Evolutionary conservation across 2,797 vertebrate species (phyloP), one percentile per base, ranked within the genome.

Genomic region (Cirrhinus mrigala): DNA sequence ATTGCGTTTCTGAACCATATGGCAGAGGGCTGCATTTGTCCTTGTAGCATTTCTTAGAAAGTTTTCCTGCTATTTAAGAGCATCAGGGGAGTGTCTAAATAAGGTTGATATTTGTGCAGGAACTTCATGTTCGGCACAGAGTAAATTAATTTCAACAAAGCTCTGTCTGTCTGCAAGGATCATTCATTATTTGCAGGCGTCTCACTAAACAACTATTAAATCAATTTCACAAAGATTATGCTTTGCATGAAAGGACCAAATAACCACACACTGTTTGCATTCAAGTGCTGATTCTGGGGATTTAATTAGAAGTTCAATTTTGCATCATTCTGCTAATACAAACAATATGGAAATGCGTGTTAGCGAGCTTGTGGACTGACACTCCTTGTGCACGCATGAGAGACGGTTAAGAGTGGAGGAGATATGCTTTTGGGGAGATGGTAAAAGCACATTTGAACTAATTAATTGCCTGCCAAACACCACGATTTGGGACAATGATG

Each of bases 261-360:
- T 88, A 85, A 89, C 87, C 87, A 86, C 89, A 87, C 84, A 85
- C 83, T 75, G 88, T 90, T 93, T 93, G 87, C 91, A 91, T 91
- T 94, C 91, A 89, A 93, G 90, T 92, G 93, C 93, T 93, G 94
- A 92, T 94, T 92, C 89, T 89, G 91, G 88, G 85, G 90, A 95
- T 93, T 94, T 95, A 93, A 95, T 94, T 64, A 64, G 27, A 29
- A 29, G 27, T 16, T 64, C 2, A 3, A 16, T 94, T 94, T 94
- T 88, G 89, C 93, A 89, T 94, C 92, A 94, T 94, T 94, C 92
- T 91, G 92, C 93, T 91, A 94, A 93, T 92, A 91, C 91, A 94
- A 94, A 95, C 91, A 92, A 92, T 92, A 94, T 94, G 93, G 91
- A 94, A 93, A 95, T 94, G 90, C 92, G 92, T 91, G 50, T 56